Base-by-base conservation (phyloP, 1,140 invertebrate species). In the Nebria ingens region DNA sequence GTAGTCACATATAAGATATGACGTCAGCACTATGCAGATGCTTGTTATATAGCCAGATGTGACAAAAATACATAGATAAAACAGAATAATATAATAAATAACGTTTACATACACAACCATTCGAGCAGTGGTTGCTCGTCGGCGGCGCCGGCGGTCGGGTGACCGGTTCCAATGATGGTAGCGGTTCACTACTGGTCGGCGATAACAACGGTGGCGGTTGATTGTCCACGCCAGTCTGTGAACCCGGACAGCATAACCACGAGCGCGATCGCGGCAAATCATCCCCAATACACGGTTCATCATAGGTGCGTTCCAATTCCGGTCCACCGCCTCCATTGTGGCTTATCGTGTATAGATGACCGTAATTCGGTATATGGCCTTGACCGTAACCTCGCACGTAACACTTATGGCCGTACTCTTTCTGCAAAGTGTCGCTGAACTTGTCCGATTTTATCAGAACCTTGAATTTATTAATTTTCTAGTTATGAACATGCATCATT, bases 201-300 rank as follows among this genome's bases (percentile, higher is more conserved):
- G 62, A 60, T 49, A 63, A 59, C 40, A 68, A 56, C 38, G 67
- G 51, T 6, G 65, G 60, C 13, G 65, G 66, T 53, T 65, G 66
- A 45, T 66, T 64, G 34, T 50, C 56, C 51, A 64, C 38, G 55
- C 59, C 19, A 58, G 55, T 22, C 62, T 68, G 63, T 17, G 64
- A 69, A 21, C 69, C 69, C 2, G 69, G 68, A 61, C 69, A 71
- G 60, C 69, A 71, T 9, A 71, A 50, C 69, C 69, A 71, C 13
- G 69, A 71, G 40, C 64, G 61, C 53, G 52, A 53, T 42, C 65
- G 61, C 19, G 62, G 63, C 19, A 68, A 53, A 58, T 53, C 22
- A 53, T 69, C 69, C 1, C 68, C 68, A 0, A 63, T 63, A 53
- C 66, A 71, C 13, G 69, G 69, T 58, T 71, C 69, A 59, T 71